phyloP scores from a whole-genome alignment of 2,888 invertebrate species.

The Crioceris asparagi region DNA sequence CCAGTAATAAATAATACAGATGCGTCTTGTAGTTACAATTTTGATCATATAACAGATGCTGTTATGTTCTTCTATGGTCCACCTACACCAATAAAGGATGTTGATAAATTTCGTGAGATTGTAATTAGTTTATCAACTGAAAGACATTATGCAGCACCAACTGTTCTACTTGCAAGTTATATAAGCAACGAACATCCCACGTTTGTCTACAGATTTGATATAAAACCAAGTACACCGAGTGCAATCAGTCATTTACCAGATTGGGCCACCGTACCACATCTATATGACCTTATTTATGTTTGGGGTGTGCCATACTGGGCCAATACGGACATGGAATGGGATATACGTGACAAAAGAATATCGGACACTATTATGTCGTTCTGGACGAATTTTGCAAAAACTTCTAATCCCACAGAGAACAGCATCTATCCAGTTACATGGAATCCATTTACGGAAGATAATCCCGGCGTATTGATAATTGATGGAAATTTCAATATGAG shows the following conservation, averaged over 20 bases:
- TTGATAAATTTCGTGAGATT: conserved; percentile 49
- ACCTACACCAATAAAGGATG: conserved; percentile 51
- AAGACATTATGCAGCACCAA: conserved; percentile 58
- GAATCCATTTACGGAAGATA: conserved; percentile 57
- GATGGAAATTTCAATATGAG: conserved; percentile 71
- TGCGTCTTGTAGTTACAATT: conserved; percentile 45
- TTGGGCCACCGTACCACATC: conserved; percentile 73
- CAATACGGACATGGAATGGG: conserved; percentile 59
- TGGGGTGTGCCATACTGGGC: conserved; percentile 72
- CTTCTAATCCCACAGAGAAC: conserved; percentile 58
- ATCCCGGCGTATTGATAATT: conserved; percentile 61
- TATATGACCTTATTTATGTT: conserved; percentile 70
- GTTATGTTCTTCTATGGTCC: conserved; percentile 68
- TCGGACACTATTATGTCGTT: conserved; percentile 72
- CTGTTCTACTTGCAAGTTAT: conserved; percentile 55
- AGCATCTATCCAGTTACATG: conserved; percentile 61
- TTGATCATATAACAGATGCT: conserved; percentile 58
- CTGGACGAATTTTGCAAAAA: conserved; percentile 69
- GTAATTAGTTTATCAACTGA: conserved; percentile 66
- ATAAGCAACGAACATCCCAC: conserved; percentile 49
- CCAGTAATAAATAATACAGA: conserved; percentile 43
- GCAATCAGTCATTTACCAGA: conserved; percentile 57
- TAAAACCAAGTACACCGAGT: conserved; percentile 55
- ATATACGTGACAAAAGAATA: conserved; percentile 63
- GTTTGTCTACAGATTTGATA: conserved; percentile 66